These are phyloP conservation scores for Neostethus bicornis DNA, from an alignment of 2,797 vertebrate genomes.

Conservation along the genomic window DNA sequence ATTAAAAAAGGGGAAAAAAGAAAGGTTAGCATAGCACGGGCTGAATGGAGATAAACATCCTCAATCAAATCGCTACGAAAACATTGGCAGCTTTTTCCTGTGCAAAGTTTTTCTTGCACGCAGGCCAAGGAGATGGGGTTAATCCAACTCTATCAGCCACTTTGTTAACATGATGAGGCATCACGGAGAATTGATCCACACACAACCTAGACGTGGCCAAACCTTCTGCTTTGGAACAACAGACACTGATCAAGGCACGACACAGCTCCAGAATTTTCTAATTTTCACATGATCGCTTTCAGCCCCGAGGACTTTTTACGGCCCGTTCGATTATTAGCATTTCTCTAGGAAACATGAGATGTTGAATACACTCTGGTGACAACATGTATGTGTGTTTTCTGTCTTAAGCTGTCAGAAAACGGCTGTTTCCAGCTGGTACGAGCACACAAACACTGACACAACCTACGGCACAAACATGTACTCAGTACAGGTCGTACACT, in stretches of 20 bases:
- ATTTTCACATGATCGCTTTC: conserved; percentile 46
- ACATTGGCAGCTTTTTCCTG: conserved; percentile 27
- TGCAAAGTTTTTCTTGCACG: conserved; percentile 21
- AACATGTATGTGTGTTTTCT: conserved; percentile 4
- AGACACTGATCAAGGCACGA: conserved; percentile 29
- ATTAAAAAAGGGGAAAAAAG: conserved; percentile 15
- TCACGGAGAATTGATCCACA: conserved; percentile 12
- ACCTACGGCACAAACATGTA: background rate
- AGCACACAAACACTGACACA: conserved; percentile 23
- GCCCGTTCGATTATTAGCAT: conserved; percentile 42
- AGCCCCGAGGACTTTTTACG: conserved; percentile 21
- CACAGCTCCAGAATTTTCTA: conserved; percentile 23
- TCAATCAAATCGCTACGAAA: conserved; percentile 9
- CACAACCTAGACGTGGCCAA: conserved; percentile 18
- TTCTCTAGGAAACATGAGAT: conserved; percentile 27
- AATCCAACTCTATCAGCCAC: conserved; percentile 34
- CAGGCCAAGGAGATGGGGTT: conserved; percentile 14
- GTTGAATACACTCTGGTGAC: conserved; percentile 11
- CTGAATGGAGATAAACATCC: conserved; percentile 17
- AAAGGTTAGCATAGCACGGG: conserved; percentile 3
- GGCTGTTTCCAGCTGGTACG: conserved; percentile 21
- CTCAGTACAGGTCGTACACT: background rate
- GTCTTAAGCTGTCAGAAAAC: background rate
- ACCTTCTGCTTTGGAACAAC: background rate
- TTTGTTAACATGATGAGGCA: conserved; percentile 14